Percentiles rank a stretch among this genome's conserved stretches.
phyloP scores from a whole-genome alignment of 2,797 vertebrate genomes.

The Dryobates pubescens region DNA sequence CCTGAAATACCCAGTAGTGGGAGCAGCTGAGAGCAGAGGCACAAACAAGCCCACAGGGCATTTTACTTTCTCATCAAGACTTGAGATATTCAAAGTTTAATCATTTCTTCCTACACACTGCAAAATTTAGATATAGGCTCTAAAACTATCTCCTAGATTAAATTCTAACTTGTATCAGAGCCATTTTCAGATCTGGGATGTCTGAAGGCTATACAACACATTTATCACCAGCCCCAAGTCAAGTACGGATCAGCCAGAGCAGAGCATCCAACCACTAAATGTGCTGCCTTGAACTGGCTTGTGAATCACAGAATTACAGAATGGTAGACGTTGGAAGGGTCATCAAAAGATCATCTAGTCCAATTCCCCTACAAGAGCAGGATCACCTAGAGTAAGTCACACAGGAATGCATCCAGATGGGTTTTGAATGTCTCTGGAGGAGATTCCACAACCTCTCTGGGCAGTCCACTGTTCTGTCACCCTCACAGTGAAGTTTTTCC shows the following conservation, averaged over 20 bases:
- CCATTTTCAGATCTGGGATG: background rate
- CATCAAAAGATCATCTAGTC: too few species aligned
- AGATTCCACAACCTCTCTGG: too few species aligned
- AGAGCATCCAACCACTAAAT: background rate
- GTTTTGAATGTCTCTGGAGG: too few species aligned
- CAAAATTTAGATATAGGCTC: background rate
- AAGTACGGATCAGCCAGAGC: background rate
- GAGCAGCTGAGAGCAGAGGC: background rate
- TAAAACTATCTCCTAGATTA: background rate
- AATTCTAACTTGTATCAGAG: background rate
- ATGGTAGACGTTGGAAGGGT: too few species aligned
- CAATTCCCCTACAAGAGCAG: too few species aligned
- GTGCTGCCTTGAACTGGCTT: background rate
- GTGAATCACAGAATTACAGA: too few species aligned
- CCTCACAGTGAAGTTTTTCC: too few species aligned
- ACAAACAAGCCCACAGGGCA: background rate
- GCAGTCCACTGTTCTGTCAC: too few species aligned
- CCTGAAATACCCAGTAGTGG: background rate
- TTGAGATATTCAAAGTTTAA: background rate
- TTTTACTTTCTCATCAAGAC: background rate
- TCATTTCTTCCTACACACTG: background rate
- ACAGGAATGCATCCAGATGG: too few species aligned
- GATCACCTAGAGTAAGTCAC: too few species aligned
- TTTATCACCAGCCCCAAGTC: background rate
- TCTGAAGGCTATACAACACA: background rate